A percentile compares a stretch with the other conserved stretches of the same genome.
These are phyloP conservation scores for Pavo muticus DNA, from an alignment of 2,113 vertebrate species.

Conservation along the genomic window DNA sequence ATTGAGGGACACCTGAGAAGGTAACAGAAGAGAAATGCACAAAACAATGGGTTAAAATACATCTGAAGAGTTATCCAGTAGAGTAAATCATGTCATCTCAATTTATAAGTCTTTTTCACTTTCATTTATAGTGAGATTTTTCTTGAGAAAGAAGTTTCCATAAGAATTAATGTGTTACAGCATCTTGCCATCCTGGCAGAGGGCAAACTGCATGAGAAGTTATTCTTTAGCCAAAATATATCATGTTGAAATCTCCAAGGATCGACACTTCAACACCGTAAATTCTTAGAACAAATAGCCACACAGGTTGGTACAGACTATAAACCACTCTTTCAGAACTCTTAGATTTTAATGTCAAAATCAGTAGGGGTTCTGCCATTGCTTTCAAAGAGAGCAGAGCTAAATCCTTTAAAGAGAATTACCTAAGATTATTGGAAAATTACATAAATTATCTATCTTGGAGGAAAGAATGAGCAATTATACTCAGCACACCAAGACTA, in stretches of 20 bases:
- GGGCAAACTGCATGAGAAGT: not conserved
- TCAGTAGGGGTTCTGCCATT: not conserved
- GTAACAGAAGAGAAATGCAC: not conserved
- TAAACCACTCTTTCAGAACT: not conserved
- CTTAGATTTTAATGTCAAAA: conserved; percentile 10
- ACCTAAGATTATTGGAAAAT: conserved; percentile 24
- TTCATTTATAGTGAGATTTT: not conserved
- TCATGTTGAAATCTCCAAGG: not conserved
- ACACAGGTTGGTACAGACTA: not conserved
- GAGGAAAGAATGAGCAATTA: conserved; percentile 21
- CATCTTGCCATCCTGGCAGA: not conserved
- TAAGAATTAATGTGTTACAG: not conserved
- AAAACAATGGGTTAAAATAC: not conserved
- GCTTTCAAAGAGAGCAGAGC: conserved; percentile 1
- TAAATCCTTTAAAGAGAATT: conserved; percentile 11
- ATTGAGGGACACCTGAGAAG: not conserved
- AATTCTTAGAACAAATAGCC: conserved; percentile 1
- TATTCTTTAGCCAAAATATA: not conserved
- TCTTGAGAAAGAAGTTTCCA: not conserved
- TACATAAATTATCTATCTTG: not conserved
- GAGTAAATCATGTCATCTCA: fast-evolving
- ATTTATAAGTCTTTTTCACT: not conserved
- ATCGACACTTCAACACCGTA: not conserved
- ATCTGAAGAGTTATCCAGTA: not conserved
- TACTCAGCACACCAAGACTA: not conserved